Conservation (phyloP, 2,113 vertebrate species). For the Alectura lathami region DNA sequence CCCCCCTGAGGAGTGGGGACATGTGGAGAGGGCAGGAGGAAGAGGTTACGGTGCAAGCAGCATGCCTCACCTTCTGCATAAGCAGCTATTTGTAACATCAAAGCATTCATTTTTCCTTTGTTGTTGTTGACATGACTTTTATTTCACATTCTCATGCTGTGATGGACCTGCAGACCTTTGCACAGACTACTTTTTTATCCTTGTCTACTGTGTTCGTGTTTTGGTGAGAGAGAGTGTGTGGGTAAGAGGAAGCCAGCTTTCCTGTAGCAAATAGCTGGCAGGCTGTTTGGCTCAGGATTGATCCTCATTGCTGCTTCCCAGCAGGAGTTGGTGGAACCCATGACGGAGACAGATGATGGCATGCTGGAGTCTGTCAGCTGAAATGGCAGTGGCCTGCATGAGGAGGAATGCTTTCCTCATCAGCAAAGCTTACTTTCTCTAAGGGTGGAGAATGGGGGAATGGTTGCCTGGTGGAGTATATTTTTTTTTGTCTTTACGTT, state of each 20-base stretch:
- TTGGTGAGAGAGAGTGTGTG: neutral
- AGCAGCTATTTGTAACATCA: conserved; percentile 59
- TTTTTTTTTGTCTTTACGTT: neutral
- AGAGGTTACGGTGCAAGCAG: neutral
- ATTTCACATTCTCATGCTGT: conserved; percentile 64
- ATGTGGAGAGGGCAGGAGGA: neutral
- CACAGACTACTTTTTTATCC: conserved; percentile 25
- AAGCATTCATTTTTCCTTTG: conserved; percentile 62
- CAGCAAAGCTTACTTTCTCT: conserved; percentile 32
- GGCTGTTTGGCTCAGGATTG: conserved; percentile 63
- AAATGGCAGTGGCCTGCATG: conserved; percentile 60
- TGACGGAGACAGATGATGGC: conserved; percentile 79
- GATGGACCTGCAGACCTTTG: conserved; percentile 46
- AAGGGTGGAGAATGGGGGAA: neutral
- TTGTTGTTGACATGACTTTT: conserved; percentile 71
- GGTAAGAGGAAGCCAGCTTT: conserved; percentile 21
- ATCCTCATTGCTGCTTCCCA: conserved; percentile 64
- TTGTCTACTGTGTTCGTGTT: conserved; percentile 10
- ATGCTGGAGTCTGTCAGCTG: conserved; percentile 65
- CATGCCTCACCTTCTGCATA: conserved; percentile 21
- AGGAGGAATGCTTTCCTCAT: conserved; percentile 59
- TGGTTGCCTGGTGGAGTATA: neutral
- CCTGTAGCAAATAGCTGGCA: conserved; percentile 48
- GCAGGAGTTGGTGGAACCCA: conserved; percentile 57
- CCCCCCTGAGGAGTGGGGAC: neutral